Conservation (phyloP, 2,888 invertebrate species). For the Pachymerium ferrugineum region DNA sequence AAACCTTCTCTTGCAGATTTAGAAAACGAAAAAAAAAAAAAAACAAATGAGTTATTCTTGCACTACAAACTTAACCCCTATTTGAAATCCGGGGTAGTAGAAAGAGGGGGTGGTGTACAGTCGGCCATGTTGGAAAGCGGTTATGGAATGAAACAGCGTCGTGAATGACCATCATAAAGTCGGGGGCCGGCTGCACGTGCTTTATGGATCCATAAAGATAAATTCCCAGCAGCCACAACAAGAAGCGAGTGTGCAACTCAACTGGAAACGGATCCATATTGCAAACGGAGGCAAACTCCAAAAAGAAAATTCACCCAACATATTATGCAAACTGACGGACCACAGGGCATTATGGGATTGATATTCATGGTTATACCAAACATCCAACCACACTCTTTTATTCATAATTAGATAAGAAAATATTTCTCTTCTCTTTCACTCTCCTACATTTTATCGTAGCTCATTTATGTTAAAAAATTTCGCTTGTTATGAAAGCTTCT, state of each 20-base stretch:
- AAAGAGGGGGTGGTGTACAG: background rate
- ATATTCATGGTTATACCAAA: background rate
- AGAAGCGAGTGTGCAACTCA: constrained; percentile 27
- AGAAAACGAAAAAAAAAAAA: constrained; percentile 5
- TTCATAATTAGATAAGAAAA: constrained; percentile 23
- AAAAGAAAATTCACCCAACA: background rate
- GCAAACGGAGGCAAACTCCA: constrained; percentile 3
- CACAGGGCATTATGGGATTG: constrained; percentile 15
- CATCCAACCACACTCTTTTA: background rate
- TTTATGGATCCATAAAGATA: constrained; percentile 27
- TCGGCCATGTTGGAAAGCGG: constrained; percentile 24
- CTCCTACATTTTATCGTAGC: background rate
- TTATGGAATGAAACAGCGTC: constrained; percentile 27
- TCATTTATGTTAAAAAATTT: no score
- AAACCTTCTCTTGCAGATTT: background rate
- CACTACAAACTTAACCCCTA: constrained; percentile 24
- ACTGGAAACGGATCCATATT: constrained; percentile 25
- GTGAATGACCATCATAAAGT: constrained; percentile 27
- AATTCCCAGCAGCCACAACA: constrained; percentile 27
- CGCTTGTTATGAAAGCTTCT: no score
- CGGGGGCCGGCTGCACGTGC: constrained; percentile 27
- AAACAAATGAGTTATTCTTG: constrained; percentile 12
- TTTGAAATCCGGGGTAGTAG: constrained; percentile 11
- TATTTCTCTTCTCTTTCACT: background rate
- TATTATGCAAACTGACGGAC: constrained; percentile 17